Conservation (phyloP, 2,113 vertebrate species). For the Crotophaga sulcirostris region DNA sequence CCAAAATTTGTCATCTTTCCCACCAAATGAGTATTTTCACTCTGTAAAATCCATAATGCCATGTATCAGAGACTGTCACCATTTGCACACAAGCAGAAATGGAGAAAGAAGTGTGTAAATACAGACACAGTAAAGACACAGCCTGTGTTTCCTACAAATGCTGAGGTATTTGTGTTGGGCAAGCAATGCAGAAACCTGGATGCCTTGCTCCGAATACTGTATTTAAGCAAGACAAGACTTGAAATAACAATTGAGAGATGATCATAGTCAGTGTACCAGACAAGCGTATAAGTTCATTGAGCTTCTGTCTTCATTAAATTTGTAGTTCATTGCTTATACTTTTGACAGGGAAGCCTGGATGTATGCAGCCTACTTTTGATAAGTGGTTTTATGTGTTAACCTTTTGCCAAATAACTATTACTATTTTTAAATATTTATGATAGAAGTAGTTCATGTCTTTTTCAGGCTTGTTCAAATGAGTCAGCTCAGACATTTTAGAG, state of each 20-base stretch:
- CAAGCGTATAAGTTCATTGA: background rate
- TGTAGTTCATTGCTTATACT: background rate
- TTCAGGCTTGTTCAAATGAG: background rate
- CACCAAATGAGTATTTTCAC: background rate
- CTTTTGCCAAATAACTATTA: background rate
- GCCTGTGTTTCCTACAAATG: background rate
- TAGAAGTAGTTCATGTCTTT: background rate
- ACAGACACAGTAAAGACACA: background rate
- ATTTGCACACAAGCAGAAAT: background rate
- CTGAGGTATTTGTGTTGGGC: background rate
- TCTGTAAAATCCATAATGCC: background rate
- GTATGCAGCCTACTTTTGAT: background rate
- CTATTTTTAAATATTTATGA: conserved; percentile 15
- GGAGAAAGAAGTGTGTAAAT: background rate
- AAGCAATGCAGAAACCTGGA: background rate
- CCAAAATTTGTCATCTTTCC: background rate
- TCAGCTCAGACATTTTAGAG: conserved; percentile 20
- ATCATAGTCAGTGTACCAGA: background rate
- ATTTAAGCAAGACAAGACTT: background rate
- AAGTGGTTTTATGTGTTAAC: background rate
- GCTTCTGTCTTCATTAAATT: background rate
- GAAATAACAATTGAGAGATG: background rate
- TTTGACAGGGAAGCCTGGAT: background rate
- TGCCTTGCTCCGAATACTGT: background rate
- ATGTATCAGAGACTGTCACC: background rate